These are phyloP conservation scores for Aplysina aerophoba DNA, from an alignment of 37 sponge, comb jelly and placozoan genomes.

Conservation along the genomic window DNA sequence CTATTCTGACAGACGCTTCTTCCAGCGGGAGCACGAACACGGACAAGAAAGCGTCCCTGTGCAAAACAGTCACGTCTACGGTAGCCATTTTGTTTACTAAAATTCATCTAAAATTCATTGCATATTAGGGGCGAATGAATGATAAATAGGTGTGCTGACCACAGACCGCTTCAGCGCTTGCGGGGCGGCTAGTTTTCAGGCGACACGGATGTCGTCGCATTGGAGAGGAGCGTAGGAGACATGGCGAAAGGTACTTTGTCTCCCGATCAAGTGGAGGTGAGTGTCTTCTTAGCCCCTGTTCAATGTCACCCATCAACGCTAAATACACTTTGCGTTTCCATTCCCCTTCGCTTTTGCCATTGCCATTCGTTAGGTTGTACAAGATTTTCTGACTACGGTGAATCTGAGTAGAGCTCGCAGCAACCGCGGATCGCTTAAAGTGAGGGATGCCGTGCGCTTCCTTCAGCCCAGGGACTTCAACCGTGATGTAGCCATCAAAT, in stretches of 20 bases:
- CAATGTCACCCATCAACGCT: background rate
- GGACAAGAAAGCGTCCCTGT: slow-evolving; percentile 4
- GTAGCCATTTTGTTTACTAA: slow-evolving; percentile 3
- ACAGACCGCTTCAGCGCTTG: no score
- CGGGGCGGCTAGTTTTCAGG: no score
- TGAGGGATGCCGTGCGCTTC: slow-evolving; percentile 17
- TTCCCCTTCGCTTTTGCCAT: background rate
- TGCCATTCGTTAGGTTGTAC: background rate
- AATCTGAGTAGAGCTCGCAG: slow-evolving; percentile 7
- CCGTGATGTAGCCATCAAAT: slow-evolving; percentile 20
- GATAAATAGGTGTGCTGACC: no score
- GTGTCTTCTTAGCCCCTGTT: background rate
- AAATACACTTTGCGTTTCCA: background rate
- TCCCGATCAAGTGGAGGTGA: slow-evolving; percentile 3
- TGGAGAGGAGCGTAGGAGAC: background rate
- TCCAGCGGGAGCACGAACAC: slow-evolving; percentile 7
- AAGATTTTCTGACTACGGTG: slow-evolving; percentile 24
- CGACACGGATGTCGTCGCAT: background rate
- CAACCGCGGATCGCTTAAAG: background rate
- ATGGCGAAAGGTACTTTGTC: slow-evolving; percentile 6
- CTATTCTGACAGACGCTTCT: background rate
- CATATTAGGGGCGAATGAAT: no score
- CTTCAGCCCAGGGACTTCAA: slow-evolving; percentile 21
- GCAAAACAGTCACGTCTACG: background rate
- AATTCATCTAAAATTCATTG: background rate